Conservation (phyloP, 1,140 invertebrate species). For the Habropoda laboriosa region DNA sequence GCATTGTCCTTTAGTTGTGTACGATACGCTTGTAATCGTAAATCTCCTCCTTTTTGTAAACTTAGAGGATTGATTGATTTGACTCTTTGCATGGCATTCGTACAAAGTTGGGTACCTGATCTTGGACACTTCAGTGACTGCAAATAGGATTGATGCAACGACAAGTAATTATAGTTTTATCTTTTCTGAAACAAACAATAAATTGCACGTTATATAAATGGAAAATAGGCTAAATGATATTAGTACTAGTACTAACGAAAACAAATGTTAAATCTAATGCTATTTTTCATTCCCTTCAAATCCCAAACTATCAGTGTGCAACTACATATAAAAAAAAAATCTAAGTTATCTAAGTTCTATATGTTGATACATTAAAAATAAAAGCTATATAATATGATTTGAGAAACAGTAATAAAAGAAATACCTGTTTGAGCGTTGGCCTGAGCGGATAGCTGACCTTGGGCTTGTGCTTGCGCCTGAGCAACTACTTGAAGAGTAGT, state of each 20-base stretch:
- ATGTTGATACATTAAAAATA: neutral
- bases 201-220: conserved; percentile 30
- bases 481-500: conserved; percentile 57
- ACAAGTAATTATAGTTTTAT: conserved; percentile 75
- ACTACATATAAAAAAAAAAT: too few relatives aligned
- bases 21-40: conserved; percentile 43
- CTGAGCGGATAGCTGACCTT: conserved; percentile 71
- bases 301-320: too few relatives aligned
- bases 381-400: neutral
- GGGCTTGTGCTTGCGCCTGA: conserved; percentile 68
- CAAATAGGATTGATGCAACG: conserved; percentile 75
- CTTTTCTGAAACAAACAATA: conserved; percentile 76
- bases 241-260: neutral
- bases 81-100: conserved; percentile 69
- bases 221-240: neutral
- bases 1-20: conserved; percentile 33
- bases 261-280: neutral
- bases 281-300: neutral
- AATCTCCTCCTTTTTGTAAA: conserved; percentile 43
- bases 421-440: conserved; percentile 74
- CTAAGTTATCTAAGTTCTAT: too few relatives aligned
- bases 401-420: neutral
- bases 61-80: conserved; percentile 72
- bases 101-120: conserved; percentile 67
- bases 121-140: conserved; percentile 71